These are phyloP conservation scores for Neosilurus mollespiculum DNA, from an alignment of 2,797 vertebrate genomes.

Conservation along the genomic window DNA sequence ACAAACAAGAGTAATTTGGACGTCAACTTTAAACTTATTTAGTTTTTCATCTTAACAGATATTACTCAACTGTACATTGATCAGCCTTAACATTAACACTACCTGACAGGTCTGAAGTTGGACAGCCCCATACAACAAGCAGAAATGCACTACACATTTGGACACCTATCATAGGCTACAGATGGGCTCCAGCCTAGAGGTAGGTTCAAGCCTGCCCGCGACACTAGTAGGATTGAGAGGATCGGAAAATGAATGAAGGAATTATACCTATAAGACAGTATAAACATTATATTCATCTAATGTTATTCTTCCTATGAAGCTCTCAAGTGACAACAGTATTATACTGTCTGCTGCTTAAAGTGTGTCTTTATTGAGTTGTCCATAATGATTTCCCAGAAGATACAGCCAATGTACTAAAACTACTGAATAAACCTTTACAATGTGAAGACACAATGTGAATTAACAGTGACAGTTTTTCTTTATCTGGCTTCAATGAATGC, in stretches of 20 bases:
- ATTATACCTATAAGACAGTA: not conserved
- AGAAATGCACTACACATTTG: no score
- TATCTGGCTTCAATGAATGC: not conserved
- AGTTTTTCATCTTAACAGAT: not conserved
- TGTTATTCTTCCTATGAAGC: not conserved
- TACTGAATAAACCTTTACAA: constrained; percentile 29
- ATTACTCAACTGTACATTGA: not conserved
- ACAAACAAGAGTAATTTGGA: not conserved
- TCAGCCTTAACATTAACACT: no score
- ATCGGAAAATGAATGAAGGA: not conserved
- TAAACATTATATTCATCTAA: not conserved
- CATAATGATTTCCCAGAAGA: constrained; percentile 28
- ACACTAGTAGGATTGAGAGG: no score
- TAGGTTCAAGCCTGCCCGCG: no score
- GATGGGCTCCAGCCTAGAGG: no score
- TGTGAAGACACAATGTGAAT: not conserved
- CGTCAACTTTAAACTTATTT: not conserved
- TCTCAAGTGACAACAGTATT: constrained; percentile 22
- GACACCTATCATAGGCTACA: no score
- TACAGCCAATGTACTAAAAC: constrained; percentile 31
- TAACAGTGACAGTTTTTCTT: not conserved
- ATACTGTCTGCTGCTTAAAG: not conserved
- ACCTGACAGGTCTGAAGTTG: no score
- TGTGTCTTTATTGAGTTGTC: constrained; percentile 6
- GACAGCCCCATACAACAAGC: no score